These are phyloP conservation scores for Xiphophorus couchianus DNA, from an alignment of 2,113 vertebrate species.

Conservation along the genomic window DNA sequence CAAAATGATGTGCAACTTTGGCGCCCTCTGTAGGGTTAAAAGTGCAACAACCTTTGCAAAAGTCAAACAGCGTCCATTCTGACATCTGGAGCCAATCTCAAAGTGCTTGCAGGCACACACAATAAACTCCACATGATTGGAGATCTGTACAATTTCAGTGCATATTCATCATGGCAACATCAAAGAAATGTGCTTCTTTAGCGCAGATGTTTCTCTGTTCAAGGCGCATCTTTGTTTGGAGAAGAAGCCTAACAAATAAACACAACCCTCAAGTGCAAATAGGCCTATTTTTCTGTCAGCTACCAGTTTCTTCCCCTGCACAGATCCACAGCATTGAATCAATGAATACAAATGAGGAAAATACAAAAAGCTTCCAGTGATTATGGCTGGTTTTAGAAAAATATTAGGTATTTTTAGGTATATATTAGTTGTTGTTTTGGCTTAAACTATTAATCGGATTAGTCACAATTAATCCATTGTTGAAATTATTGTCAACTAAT, in stretches of 20 bases:
- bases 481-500: too few relatives aligned
- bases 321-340: not conserved
- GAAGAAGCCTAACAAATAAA: slow-evolving; percentile 10
- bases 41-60: not conserved
- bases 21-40: slow-evolving; percentile 49
- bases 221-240: slow-evolving; percentile 13
- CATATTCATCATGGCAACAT: slow-evolving; percentile 46
- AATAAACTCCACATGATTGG: slow-evolving; percentile 42
- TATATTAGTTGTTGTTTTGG: too few relatives aligned
- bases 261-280: slow-evolving; percentile 23
- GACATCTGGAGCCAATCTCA: slow-evolving; percentile 57
- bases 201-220: slow-evolving; percentile 27
- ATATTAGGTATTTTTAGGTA: too few relatives aligned
- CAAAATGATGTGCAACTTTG: not conserved
- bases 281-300: slow-evolving; percentile 7
- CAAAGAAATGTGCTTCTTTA: slow-evolving; percentile 20
- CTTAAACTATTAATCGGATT: too few relatives aligned
- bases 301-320: slow-evolving; percentile 1
- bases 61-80: not conserved
- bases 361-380: not conserved
- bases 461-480: too few relatives aligned
- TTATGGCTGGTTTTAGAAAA: not conserved
- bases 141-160: slow-evolving; percentile 23
- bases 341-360: not conserved
- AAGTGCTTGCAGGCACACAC: slow-evolving; percentile 27